These are phyloP conservation scores for Schizaphis graminum DNA, from an alignment of 2,888 invertebrate species.

Conservation along the genomic window DNA sequence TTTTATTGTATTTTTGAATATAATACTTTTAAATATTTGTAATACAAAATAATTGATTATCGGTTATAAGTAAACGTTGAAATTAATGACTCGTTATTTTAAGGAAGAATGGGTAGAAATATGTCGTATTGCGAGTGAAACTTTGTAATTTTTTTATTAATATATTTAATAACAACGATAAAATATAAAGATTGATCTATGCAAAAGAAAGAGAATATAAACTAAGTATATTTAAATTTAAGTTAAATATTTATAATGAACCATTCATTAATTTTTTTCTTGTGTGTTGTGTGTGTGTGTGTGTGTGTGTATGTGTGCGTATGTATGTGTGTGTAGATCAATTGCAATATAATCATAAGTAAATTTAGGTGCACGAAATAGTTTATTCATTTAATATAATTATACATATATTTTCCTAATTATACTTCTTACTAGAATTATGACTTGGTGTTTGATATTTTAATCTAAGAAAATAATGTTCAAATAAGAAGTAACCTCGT, in stretches of 20 bases:
- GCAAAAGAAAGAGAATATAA: neutral
- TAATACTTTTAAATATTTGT: conserved; percentile 4
- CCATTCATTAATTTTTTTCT: conserved; percentile 9
- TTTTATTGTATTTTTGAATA: conserved; percentile 35
- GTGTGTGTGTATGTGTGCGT: neutral
- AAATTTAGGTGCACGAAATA: conserved; percentile 51
- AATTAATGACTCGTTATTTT: conserved; percentile 2
- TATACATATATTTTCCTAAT: conserved; percentile 51
- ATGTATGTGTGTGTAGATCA: conserved; percentile 20
- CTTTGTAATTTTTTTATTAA: conserved; percentile 47
- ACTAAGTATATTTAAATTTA: neutral
- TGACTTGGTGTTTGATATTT: conserved; percentile 46
- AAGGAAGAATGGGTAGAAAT: conserved; percentile 23
- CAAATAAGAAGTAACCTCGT: neutral
- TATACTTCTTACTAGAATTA: conserved; percentile 61
- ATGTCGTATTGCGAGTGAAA: conserved; percentile 3
- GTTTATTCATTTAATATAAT: conserved; percentile 49
- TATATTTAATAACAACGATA: conserved; percentile 7
- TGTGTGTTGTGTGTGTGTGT: neutral
- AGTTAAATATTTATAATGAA: neutral
- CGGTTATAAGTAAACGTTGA: neutral
- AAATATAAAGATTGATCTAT: conserved; percentile 27
- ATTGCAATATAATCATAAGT: conserved; percentile 44
- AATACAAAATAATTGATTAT: conserved; percentile 6
- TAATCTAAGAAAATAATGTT: conserved; percentile 31